Conservation (phyloP, 2,888 invertebrate species). For the Lamellibrachia satsuma region DNA sequence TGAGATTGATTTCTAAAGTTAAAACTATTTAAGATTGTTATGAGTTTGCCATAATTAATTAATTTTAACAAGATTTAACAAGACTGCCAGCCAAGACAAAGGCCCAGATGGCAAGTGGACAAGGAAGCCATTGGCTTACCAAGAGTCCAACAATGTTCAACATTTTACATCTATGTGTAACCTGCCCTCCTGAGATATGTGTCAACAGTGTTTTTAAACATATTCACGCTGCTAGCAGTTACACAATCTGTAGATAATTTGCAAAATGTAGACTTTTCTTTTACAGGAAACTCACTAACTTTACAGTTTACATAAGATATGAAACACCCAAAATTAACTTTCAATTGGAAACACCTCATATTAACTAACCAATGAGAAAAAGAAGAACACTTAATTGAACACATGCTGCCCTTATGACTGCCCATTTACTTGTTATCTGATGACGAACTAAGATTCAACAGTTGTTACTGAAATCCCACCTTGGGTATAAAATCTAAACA, state of each 20-base stretch:
- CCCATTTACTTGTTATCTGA: background rate
- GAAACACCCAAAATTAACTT: background rate
- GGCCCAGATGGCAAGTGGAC: no score
- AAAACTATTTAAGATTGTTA: no score
- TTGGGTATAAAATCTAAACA: background rate
- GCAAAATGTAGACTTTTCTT: background rate
- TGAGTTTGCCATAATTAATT: background rate
- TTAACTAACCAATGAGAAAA: no score
- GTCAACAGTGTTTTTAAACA: no score
- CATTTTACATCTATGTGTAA: no score
- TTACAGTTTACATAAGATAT: no score
- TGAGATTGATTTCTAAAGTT: no score
- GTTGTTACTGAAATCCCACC: background rate
- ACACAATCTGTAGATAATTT: background rate
- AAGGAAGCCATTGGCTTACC: no score
- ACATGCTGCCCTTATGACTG: background rate
- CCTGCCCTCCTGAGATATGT: no score
- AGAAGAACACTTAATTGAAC: background rate
- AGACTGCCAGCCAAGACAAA: no score
- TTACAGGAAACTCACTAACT: background rate
- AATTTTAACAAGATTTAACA: background rate
- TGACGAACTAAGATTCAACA: background rate
- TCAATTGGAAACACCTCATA: background rate
- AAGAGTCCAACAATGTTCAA: no score
- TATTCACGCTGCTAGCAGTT: no score